These are phyloP conservation scores for Ormyrus thymus DNA, from an alignment of 2,888 invertebrate genomes.

Conservation along the genomic window DNA sequence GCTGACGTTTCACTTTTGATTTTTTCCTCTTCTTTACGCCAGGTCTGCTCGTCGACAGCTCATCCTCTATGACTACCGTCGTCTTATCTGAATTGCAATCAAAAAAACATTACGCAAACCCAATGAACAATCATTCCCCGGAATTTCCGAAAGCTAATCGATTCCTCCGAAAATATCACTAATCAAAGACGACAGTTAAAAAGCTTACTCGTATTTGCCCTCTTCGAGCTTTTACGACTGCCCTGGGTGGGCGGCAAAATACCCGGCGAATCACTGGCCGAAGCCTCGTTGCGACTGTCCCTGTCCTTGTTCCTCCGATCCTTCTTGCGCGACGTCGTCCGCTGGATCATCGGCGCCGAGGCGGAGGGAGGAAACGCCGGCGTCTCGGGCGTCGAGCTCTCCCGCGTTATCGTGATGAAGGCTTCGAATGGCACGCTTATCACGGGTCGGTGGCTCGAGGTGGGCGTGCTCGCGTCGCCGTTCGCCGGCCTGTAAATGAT, in stretches of 20 bases:
- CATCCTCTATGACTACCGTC: slow-evolving; percentile 26
- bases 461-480: neutral
- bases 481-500: slow-evolving; percentile 7
- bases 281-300: slow-evolving; percentile 37
- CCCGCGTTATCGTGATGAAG: slow-evolving; percentile 67
- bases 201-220: slow-evolving; percentile 20
- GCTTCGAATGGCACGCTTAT: slow-evolving; percentile 72
- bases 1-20: neutral
- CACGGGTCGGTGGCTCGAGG: slow-evolving; percentile 57
- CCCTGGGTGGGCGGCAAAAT: neutral
- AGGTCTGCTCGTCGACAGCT: neutral
- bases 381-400: slow-evolving; percentile 17
- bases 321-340: neutral
- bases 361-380: neutral
- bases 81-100: slow-evolving; percentile 31
- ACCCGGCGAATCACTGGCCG: slow-evolving; percentile 19
- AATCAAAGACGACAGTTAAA: too few relatives aligned
- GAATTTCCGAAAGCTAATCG: too few relatives aligned
- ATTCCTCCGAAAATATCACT: too few relatives aligned
- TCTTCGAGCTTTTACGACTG: slow-evolving; percentile 6
- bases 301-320: slow-evolving; percentile 3
- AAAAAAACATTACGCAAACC: too few relatives aligned
- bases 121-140: too few relatives aligned
- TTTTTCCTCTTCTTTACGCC: slow-evolving; percentile 40
- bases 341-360: neutral